Evolutionary conservation across 2,888 invertebrate genomes (phyloP).

Genomic region (Orthonevra nobilis): DNA sequence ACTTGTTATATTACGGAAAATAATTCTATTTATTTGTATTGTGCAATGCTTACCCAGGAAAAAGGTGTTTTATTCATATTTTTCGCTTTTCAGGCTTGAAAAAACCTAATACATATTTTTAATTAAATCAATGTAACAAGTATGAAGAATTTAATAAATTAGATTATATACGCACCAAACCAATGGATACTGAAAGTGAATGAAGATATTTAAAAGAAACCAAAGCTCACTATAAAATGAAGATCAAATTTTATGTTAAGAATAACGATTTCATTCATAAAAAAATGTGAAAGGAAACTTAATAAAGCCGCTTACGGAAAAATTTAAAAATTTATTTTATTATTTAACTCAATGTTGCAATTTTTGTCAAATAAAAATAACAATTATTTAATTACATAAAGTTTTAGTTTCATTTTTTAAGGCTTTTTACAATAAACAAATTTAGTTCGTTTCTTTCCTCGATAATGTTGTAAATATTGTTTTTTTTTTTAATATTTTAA

Average conservation of each 20-base stretch:
- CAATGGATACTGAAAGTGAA: too few relatives aligned
- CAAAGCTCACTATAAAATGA: neutral
- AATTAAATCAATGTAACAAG: conserved; percentile 23
- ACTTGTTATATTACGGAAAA: conserved; percentile 56
- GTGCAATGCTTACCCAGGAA: conserved; percentile 59
- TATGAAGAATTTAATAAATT: neutral
- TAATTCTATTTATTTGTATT: conserved; percentile 22
- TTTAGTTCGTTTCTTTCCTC: neutral
- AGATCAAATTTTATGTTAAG: too few relatives aligned
- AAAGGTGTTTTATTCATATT: conserved; percentile 2
- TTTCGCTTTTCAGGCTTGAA: conserved; percentile 34
- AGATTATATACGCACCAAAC: conserved; percentile 13
- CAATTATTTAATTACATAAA: conserved; percentile 3
- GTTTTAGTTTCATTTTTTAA: conserved; percentile 18
- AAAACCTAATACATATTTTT: conserved; percentile 5
- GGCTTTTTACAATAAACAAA: too few relatives aligned
- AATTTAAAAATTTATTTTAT: neutral
- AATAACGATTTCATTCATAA: too few relatives aligned
- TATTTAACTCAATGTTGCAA: conserved; percentile 16
- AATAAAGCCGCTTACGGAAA: neutral
- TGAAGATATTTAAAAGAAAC: conserved; percentile 3
- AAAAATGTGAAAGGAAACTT: neutral
- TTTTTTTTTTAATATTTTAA: too few relatives aligned
- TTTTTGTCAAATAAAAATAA: conserved; percentile 16
- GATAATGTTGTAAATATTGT: neutral